Conservation (phyloP, 2,113 vertebrate genomes). For the Pelusios castaneus region DNA sequence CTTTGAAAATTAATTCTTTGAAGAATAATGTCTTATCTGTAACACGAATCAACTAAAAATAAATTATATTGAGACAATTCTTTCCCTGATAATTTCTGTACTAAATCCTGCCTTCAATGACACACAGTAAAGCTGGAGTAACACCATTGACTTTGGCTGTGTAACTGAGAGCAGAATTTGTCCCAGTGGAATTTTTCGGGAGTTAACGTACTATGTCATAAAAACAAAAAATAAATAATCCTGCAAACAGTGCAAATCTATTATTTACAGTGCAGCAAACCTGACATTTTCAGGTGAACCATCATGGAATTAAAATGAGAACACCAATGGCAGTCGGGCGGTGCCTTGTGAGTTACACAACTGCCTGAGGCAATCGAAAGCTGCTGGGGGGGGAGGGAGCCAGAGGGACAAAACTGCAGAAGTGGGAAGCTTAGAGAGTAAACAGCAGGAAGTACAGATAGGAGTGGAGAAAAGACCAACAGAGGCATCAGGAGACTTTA, state of each 20-base stretch:
- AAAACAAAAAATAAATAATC: background rate
- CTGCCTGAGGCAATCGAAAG: constrained; percentile 29
- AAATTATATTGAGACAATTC: background rate
- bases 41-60: background rate
- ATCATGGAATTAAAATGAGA: background rate
- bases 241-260: background rate
- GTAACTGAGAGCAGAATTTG: background rate
- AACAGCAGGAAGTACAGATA: background rate
- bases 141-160: background rate
- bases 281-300: constrained; percentile 5
- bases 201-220: background rate
- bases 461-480: background rate
- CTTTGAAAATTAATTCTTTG: constrained; percentile 32
- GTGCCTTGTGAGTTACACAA: background rate
- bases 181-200: background rate
- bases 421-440: constrained; percentile 9
- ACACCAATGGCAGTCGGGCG: background rate
- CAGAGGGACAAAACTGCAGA: constrained; percentile 26
- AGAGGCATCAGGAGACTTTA: background rate
- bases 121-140: background rate
- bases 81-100: background rate
- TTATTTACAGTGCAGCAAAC: background rate
- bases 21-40: constrained; percentile 18
- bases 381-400: constrained; percentile 37
- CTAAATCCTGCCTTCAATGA: background rate